phyloP scores from a whole-genome alignment of 2,797 vertebrate species.

The Anabacerthia variegaticeps region DNA sequence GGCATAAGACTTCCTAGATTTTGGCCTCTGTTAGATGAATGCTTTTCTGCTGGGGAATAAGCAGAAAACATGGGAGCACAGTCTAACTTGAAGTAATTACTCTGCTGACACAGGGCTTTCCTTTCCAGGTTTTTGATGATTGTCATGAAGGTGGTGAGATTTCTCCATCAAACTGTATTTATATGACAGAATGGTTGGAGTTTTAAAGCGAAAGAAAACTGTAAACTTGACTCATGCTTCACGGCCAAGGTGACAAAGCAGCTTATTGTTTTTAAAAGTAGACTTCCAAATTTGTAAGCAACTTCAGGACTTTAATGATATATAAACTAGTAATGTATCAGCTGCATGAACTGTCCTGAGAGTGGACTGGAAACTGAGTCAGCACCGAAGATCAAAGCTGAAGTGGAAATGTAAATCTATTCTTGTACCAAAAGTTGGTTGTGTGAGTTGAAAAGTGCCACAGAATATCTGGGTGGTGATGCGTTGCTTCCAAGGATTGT shows the following conservation, averaged over 20 bases:
- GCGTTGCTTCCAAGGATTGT: neutral
- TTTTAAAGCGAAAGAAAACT: conserved; percentile 77
- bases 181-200: conserved; percentile 94
- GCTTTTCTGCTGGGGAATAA: neutral
- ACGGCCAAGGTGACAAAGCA: neutral
- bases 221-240: neutral
- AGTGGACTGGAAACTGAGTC: neutral
- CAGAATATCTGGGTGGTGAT: neutral
- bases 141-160: conserved; percentile 96
- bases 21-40: neutral
- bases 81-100: neutral
- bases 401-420: neutral
- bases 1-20: neutral
- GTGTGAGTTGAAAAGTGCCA: neutral
- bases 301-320: neutral
- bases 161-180: conserved; percentile 93
- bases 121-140: conserved; percentile 92
- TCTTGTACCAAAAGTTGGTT: neutral
- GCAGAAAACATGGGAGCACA: neutral
- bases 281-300: neutral
- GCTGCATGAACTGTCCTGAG: neutral
- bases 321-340: neutral
- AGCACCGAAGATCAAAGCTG: neutral
- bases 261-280: neutral
- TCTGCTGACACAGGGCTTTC: neutral